Percentiles rank a stretch among this genome's conserved stretches.
Conservation (phyloP, 2,113 vertebrate species). For the Alethe castanea region DNA sequence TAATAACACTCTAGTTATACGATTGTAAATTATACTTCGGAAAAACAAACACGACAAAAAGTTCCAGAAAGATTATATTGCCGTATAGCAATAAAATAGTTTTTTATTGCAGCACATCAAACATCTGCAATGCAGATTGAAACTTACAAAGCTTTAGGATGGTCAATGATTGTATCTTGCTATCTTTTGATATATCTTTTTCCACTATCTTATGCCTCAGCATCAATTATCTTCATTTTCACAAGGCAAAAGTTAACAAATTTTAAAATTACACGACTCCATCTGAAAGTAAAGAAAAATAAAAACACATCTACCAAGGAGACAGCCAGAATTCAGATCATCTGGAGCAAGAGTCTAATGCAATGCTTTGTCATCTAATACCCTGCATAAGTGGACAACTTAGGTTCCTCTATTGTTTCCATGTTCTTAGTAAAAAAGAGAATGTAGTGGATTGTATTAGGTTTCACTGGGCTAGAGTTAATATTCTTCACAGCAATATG, state of each 20-base stretch:
- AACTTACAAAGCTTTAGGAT: background rate
- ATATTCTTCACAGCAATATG: background rate
- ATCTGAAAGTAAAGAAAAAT: background rate
- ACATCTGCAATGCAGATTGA: background rate
- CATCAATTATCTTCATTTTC: background rate
- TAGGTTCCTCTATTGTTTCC: background rate
- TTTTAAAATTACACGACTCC: background rate
- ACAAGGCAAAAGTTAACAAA: background rate
- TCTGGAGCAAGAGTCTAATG: background rate
- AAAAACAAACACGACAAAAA: background rate
- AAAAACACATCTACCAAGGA: background rate
- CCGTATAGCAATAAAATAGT: fast-evolving
- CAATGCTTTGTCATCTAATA: background rate
- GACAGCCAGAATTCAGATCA: background rate
- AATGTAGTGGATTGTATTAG: background rate
- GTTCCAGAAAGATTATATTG: background rate
- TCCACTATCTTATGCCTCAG: background rate
- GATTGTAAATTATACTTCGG: background rate
- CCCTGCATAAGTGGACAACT: background rate
- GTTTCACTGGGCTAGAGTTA: background rate
- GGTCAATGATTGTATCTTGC: background rate
- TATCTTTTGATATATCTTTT: background rate
- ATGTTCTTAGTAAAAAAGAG: fast-evolving
- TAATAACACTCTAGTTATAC: background rate
- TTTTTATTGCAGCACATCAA: background rate